These are phyloP conservation scores for Semicossyphus pulcher DNA, from an alignment of 2,113 vertebrate species.

Conservation along the genomic window DNA sequence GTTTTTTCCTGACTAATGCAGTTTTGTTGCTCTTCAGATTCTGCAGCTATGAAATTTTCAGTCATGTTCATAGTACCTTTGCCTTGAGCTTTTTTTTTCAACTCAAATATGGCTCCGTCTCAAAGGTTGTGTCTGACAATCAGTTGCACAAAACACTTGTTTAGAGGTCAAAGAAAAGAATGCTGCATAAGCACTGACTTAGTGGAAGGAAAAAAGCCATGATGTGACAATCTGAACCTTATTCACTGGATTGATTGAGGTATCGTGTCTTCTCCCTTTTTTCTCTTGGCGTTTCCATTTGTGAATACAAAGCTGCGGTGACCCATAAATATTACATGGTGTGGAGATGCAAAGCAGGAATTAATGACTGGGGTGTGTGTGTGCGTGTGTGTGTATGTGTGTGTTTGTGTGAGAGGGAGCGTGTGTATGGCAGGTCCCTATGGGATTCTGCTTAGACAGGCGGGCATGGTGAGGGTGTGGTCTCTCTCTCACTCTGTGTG, in stretches of 20 bases:
- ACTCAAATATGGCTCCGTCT: conserved; percentile 62
- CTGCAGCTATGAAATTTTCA: conserved; percentile 54
- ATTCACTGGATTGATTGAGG: conserved; percentile 81
- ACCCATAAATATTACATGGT: conserved; percentile 87
- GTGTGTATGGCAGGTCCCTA: conserved; percentile 76
- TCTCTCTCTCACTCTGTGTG: conserved; percentile 35
- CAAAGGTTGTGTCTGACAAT: conserved; percentile 73
- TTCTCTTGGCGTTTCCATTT: conserved; percentile 80
- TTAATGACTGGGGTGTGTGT: conserved; percentile 82
- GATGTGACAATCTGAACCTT: conserved; percentile 76
- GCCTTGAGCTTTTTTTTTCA: conserved; percentile 61
- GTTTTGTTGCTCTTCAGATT: conserved; percentile 63
- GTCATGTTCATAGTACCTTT: conserved; percentile 53
- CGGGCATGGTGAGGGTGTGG: conserved; percentile 74
- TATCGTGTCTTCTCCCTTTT: conserved; percentile 76
- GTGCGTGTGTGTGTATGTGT: conserved; percentile 66
- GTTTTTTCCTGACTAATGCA: conserved; percentile 71
- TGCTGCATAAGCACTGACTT: conserved; percentile 76
- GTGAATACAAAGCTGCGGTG: conserved; percentile 84
- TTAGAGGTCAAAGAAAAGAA: conserved; percentile 79
- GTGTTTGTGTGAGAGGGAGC: conserved; percentile 41
- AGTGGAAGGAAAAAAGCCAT: conserved; percentile 64
- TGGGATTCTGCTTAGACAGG: conserved; percentile 81
- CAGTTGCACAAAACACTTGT: conserved; percentile 71
- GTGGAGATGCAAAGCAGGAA: conserved; percentile 86